phyloP scores from a whole-genome alignment of 2,113 vertebrate species.

The Oryzias melastigma region DNA sequence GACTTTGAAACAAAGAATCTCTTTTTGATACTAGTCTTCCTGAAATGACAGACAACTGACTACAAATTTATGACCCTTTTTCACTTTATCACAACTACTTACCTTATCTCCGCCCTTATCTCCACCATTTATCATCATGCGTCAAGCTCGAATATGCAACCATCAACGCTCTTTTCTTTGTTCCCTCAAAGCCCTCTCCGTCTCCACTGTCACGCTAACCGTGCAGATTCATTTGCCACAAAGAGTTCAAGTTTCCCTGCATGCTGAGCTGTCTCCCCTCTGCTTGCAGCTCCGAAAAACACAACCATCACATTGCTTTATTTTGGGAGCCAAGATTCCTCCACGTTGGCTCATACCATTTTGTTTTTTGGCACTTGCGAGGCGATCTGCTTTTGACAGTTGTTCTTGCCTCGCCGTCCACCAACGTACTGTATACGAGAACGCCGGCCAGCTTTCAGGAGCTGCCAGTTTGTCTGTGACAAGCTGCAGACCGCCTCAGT shows the following conservation, averaged over 20 bases:
- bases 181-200: constrained; percentile 29
- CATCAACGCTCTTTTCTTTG: constrained; percentile 35
- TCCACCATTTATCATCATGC: constrained; percentile 5
- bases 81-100: background rate
- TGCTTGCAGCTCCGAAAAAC: constrained; percentile 59
- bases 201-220: constrained; percentile 52
- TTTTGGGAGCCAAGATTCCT: constrained; percentile 71
- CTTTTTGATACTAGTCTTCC: too few relatives aligned
- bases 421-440: constrained; percentile 16
- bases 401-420: constrained; percentile 33
- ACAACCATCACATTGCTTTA: constrained; percentile 61
- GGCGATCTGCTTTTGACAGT: constrained; percentile 45
- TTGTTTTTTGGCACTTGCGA: background rate
- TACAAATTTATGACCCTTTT: too few relatives aligned
- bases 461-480: constrained; percentile 56
- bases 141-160: constrained; percentile 26
- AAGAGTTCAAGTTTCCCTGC: constrained; percentile 58
- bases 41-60: too few relatives aligned
- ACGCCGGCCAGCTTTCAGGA: constrained; percentile 23
- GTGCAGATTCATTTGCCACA: constrained; percentile 50
- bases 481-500: constrained; percentile 70
- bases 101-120: background rate
- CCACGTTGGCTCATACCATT: constrained; percentile 43
- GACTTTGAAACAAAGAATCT: too few relatives aligned
- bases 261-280: constrained; percentile 68